These are phyloP conservation scores for Hypolimnas misippus DNA, from an alignment of 2,888 invertebrate genomes.

Conservation along the genomic window DNA sequence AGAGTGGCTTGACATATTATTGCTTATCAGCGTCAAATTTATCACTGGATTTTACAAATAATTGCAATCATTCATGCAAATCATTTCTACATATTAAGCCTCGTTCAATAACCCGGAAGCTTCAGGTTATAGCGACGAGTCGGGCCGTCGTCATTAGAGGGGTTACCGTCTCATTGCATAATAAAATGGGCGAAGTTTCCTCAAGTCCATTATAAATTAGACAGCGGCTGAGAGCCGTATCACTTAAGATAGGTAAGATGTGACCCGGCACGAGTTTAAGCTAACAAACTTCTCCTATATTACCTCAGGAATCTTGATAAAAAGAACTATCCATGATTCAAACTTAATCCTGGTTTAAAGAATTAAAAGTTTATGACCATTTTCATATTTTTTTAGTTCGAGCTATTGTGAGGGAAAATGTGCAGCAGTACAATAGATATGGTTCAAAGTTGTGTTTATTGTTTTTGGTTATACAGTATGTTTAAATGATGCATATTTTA, in stretches of 20 bases:
- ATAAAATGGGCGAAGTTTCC: constrained; percentile 83
- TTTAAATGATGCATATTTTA: no score
- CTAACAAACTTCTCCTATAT: constrained; percentile 77
- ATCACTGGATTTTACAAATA: no score
- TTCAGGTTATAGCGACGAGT: constrained; percentile 73
- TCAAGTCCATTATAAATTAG: constrained; percentile 84
- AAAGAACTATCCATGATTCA: constrained; percentile 80
- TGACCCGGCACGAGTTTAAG: constrained; percentile 79
- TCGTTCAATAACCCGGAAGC: constrained; percentile 73
- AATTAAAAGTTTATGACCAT: constrained; percentile 54
- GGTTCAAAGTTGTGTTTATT: not conserved
- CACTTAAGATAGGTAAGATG: constrained; percentile 83
- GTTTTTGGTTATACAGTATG: no score
- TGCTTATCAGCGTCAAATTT: no score
- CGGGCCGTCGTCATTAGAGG: constrained; percentile 81
- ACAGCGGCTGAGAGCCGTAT: constrained; percentile 81
- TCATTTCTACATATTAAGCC: constrained; percentile 66
- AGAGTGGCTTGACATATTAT: no score
- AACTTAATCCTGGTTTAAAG: constrained; percentile 73
- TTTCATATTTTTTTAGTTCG: constrained; percentile 54
- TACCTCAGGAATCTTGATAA: constrained; percentile 78
- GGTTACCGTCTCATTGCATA: constrained; percentile 83
- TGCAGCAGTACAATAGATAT: not conserved
- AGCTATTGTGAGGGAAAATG: not conserved
- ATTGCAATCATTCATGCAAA: constrained; percentile 54